Percentiles rank a stretch among this genome's conserved stretches.
phyloP scores from a whole-genome alignment of 2,888 invertebrate genomes.

The Crematogaster levior region DNA sequence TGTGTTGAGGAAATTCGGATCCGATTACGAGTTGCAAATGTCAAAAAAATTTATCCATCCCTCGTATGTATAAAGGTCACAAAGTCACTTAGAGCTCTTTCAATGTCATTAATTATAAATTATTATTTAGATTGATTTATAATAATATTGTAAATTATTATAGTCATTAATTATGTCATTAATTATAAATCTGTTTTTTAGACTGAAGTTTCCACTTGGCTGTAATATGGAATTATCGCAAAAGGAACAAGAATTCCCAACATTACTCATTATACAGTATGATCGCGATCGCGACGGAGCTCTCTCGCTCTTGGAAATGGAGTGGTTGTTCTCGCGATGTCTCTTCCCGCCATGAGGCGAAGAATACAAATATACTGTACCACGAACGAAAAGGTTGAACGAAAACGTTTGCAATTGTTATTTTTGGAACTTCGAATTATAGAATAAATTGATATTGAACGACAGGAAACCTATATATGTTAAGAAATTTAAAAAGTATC shows the following conservation, averaged over 20 bases:
- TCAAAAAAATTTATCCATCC: slow-evolving; percentile 96
- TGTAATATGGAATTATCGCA: slow-evolving; percentile 98
- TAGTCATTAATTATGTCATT: too few species aligned
- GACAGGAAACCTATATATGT: background rate
- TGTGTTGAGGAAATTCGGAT: slow-evolving; percentile 98
- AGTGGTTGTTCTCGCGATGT: slow-evolving; percentile 96
- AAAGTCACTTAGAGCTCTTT: background rate
- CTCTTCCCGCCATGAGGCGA: slow-evolving; percentile 95
- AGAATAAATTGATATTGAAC: background rate
- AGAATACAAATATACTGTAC: slow-evolving; percentile 94
- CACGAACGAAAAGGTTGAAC: slow-evolving; percentile 93
- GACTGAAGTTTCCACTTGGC: slow-evolving; percentile 95
- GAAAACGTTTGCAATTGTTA: background rate
- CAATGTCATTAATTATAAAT: background rate
- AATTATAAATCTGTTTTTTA: slow-evolving; percentile 81
- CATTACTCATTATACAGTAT: slow-evolving; percentile 96
- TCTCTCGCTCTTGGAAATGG: slow-evolving; percentile 95
- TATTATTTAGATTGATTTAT: too few species aligned
- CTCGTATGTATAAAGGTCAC: slow-evolving; percentile 87
- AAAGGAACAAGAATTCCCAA: slow-evolving; percentile 97
- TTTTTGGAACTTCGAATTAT: background rate
- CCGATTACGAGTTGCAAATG: slow-evolving; percentile 96
- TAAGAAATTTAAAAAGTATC: background rate
- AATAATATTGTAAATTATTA: too few species aligned
- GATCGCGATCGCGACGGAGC: slow-evolving; percentile 98